Conservation (phyloP, 2,888 invertebrate species). For the Drosophila rellima region DNA sequence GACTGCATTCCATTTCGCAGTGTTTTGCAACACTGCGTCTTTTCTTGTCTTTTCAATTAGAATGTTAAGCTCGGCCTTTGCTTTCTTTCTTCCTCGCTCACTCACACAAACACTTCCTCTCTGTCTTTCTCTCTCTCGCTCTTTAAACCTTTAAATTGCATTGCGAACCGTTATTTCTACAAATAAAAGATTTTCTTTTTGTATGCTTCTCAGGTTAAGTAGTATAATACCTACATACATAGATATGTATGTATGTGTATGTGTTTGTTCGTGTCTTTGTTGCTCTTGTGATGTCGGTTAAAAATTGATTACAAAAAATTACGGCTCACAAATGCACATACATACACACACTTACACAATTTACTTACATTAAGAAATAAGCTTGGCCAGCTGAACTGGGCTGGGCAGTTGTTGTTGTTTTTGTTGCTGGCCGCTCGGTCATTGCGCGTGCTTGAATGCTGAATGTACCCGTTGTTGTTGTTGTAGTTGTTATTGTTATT, state of each 20-base stretch:
- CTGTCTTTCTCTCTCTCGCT: constrained; percentile 4
- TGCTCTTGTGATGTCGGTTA: constrained; percentile 20
- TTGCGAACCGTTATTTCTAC: constrained; percentile 42
- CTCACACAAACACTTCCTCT: not conserved
- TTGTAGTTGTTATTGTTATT: constrained; percentile 38
- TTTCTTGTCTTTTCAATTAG: constrained; percentile 62
- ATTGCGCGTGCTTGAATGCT: constrained; percentile 76
- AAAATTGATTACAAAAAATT: constrained; percentile 30
- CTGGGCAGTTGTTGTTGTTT: constrained; percentile 48
- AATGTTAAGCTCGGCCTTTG: constrained; percentile 37
- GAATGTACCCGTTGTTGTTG: constrained; percentile 30
- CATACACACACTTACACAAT: constrained; percentile 27
- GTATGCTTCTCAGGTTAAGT: constrained; percentile 49
- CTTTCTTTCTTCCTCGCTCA: constrained; percentile 12
- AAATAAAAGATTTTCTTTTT: constrained; percentile 52
- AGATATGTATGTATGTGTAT: constrained; percentile 1
- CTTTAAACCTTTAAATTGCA: constrained; percentile 19
- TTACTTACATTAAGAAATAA: constrained; percentile 52
- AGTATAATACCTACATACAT: not conserved
- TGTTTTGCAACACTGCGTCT: constrained; percentile 64
- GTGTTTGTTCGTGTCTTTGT: constrained; percentile 16
- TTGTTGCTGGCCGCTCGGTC: constrained; percentile 51
- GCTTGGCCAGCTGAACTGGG: constrained; percentile 55
- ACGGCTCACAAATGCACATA: constrained; percentile 22
- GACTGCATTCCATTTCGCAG: constrained; percentile 11